Percentiles rank a stretch among this genome's conserved stretches.
phyloP scores from a whole-genome alignment of 2,113 vertebrate genomes.

The Aplodontia rufa region DNA sequence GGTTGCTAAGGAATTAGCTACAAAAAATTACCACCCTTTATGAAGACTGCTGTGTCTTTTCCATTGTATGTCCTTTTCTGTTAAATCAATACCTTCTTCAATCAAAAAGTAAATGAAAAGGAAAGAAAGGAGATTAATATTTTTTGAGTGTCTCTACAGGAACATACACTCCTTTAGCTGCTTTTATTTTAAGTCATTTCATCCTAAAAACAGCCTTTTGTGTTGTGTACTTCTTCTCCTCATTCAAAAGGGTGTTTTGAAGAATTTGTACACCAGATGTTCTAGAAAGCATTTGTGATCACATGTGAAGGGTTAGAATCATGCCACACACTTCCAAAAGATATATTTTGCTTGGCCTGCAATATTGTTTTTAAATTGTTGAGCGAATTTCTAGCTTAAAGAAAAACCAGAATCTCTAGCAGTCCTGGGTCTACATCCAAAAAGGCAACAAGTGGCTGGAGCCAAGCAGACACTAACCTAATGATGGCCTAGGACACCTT shows the following conservation, averaged over 20 bases:
- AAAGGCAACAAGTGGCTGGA: neutral
- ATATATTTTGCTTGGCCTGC: slow-evolving; percentile 22
- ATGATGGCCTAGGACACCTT: neutral
- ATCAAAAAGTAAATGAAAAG: neutral
- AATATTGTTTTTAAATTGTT: neutral
- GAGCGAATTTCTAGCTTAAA: slow-evolving; percentile 6
- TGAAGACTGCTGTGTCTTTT: neutral
- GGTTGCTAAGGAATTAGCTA: neutral
- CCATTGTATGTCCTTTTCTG: neutral
- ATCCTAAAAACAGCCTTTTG: neutral
- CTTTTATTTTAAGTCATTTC: neutral
- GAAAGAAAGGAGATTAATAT: neutral
- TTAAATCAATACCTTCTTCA: neutral
- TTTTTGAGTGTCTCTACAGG: neutral
- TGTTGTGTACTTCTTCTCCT: neutral
- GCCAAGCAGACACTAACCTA: rapidly evolving
- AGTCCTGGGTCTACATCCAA: neutral
- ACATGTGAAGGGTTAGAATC: neutral
- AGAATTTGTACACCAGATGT: neutral
- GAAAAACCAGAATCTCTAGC: slow-evolving; percentile 22
- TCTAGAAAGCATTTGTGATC: neutral
- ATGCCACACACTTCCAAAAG: neutral
- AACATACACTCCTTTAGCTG: neutral
- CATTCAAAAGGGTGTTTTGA: neutral
- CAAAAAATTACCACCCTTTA: neutral